phyloP scores from a whole-genome alignment of 1,140 invertebrate species.

The Aporrectodea caliginosa region DNA sequence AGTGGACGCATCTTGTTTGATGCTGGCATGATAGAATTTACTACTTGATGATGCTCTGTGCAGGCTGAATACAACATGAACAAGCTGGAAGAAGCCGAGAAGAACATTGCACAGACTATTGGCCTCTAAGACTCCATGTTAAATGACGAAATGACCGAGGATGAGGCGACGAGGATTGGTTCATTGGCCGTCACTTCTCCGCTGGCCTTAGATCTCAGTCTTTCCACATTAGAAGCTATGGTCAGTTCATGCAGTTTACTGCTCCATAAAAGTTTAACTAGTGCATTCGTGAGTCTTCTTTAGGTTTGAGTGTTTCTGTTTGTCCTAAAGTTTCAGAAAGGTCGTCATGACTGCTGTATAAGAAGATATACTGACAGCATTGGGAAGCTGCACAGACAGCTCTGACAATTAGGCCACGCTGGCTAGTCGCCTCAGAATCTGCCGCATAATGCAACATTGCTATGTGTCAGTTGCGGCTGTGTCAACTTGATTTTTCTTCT shows the following conservation, averaged over 20 bases:
- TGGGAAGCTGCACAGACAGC: neutral
- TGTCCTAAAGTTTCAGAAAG: no score
- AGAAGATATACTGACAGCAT: neutral
- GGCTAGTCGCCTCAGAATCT: no score
- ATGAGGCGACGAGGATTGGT: neutral
- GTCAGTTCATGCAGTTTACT: no score
- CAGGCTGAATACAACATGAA: constrained; percentile 17
- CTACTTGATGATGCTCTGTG: neutral
- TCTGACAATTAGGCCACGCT: no score
- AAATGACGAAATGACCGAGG: constrained; percentile 18
- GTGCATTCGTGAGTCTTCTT: no score
- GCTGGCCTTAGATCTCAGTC: constrained; percentile 4
- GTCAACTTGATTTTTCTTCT: no score
- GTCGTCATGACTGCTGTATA: neutral
- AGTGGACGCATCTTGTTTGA: neutral
- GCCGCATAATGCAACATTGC: neutral
- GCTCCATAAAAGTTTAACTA: no score
- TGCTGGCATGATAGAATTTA: neutral
- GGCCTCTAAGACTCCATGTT: constrained; percentile 17
- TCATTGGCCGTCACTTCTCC: constrained; percentile 9
- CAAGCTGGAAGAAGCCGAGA: constrained; percentile 7
- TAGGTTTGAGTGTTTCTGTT: no score
- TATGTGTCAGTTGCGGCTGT: no score
- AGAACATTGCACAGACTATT: constrained; percentile 1
- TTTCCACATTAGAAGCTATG: constrained; percentile 21